These are phyloP conservation scores for Drosophila repletoides DNA, from an alignment of 1,140 invertebrate genomes.

Conservation along the genomic window DNA sequence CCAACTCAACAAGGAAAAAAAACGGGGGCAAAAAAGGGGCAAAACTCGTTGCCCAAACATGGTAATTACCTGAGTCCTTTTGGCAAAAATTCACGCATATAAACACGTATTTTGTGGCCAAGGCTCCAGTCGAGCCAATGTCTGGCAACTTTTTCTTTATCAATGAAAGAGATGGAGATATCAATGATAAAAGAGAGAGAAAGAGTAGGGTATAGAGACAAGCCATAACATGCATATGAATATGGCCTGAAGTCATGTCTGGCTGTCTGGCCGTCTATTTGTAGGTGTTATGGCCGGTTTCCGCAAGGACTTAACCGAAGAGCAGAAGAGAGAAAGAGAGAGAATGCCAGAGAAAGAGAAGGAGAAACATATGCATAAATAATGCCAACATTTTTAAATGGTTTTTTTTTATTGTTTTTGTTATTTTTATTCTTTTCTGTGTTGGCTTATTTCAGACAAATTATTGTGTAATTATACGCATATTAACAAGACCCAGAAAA, in stretches of 20 bases:
- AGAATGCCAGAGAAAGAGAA: background rate
- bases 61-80: constrained; percentile 78
- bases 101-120: constrained; percentile 65
- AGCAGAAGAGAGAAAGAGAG: background rate
- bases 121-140: constrained; percentile 44
- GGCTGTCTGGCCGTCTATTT: constrained; percentile 29
- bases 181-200: background rate
- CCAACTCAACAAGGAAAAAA: background rate
- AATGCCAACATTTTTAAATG: constrained; percentile 55
- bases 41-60: constrained; percentile 56
- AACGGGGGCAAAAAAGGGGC: constrained; percentile 5
- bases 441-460: too few species aligned
- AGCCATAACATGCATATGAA: constrained; percentile 69
- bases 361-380: constrained; percentile 65
- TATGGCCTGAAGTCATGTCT: constrained; percentile 69
- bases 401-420: constrained; percentile 51
- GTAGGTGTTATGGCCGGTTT: constrained; percentile 78
- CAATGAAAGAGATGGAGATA: constrained; percentile 15
- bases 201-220: background rate
- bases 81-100: constrained; percentile 67
- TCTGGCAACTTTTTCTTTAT: constrained; percentile 76
- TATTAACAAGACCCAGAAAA: constrained; percentile 45
- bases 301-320: constrained; percentile 74
- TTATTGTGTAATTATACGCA: constrained; percentile 74
- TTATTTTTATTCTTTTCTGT: too few species aligned